Evolutionary conservation across 2,888 invertebrate genomes (phyloP).

Genomic region (Drosophila anceps): DNA sequence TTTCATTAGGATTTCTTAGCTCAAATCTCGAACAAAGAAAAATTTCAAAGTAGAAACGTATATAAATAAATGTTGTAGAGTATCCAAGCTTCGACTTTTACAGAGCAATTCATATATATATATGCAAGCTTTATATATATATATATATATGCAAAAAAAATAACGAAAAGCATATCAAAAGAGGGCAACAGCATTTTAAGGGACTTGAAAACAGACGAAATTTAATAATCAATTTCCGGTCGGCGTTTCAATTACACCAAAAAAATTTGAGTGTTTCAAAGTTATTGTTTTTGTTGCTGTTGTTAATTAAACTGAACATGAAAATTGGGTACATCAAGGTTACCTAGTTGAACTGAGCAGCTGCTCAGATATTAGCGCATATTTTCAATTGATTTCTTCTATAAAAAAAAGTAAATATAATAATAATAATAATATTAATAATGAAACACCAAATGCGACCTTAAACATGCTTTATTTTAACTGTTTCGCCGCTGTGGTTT

Average conservation of each 20-base stretch:
- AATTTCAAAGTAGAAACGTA: neutral
- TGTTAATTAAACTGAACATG: slow-evolving; percentile 19
- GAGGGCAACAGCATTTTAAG: neutral
- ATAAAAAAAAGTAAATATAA: slow-evolving; percentile 4
- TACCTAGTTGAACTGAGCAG: slow-evolving; percentile 22
- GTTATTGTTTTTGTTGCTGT: neutral
- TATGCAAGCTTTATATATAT: neutral
- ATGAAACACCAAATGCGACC: slow-evolving; percentile 44
- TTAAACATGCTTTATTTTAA: slow-evolving; percentile 60
- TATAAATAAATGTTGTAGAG: neutral
- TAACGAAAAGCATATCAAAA: neutral
- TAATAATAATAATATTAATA: slow-evolving; percentile 10
- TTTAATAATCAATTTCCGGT: slow-evolving; percentile 49
- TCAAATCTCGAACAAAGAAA: neutral
- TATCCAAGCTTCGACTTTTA: neutral
- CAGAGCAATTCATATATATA: neutral
- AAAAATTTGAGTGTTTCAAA: neutral
- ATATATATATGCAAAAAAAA: neutral
- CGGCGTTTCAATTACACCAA: slow-evolving; percentile 34
- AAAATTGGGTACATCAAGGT: slow-evolving; percentile 36
- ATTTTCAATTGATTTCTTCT: slow-evolving; percentile 31
- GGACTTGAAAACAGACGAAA: slow-evolving; percentile 7
- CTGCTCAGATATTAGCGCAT: slow-evolving; percentile 19
- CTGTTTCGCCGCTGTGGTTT: slow-evolving; percentile 17
- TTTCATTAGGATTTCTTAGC: neutral